These are phyloP conservation scores for Heliconius sara DNA, from an alignment of 2,888 invertebrate species.

Conservation along the genomic window DNA sequence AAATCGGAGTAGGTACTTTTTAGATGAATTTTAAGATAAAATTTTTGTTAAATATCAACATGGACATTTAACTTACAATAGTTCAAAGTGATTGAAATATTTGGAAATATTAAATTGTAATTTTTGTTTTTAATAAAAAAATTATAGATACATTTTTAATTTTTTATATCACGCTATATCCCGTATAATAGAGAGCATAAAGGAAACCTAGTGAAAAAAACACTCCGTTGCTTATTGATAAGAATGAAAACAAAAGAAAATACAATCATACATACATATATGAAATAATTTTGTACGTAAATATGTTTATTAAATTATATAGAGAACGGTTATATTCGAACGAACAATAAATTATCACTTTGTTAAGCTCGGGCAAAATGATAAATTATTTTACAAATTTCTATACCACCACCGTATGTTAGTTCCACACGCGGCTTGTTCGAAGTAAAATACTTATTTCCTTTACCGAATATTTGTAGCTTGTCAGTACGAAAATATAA, in stretches of 20 bases:
- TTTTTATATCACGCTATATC: background rate
- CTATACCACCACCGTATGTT: slow-evolving; percentile 29
- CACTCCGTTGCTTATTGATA: background rate
- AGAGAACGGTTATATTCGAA: background rate
- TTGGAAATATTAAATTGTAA: background rate
- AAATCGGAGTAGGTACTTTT: background rate
- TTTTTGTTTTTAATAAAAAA: no score
- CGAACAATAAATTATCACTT: slow-evolving; percentile 26
- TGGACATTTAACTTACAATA: background rate
- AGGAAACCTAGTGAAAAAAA: background rate
- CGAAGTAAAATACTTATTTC: slow-evolving; percentile 62
- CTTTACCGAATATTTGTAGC: slow-evolving; percentile 57
- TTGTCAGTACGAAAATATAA: slow-evolving; percentile 44
- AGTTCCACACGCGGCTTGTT: slow-evolving; percentile 38
- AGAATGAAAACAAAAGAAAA: no score
- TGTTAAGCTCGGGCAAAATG: slow-evolving; percentile 28
- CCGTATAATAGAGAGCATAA: background rate
- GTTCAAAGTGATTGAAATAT: background rate
- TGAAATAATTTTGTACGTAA: background rate
- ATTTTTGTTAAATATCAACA: background rate
- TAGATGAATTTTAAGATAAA: background rate
- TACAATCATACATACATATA: background rate
- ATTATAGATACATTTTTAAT: no score
- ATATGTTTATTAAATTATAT: background rate
- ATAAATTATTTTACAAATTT: slow-evolving; percentile 40